Base-by-base conservation (phyloP, 2,113 vertebrate genomes). In the Ageneiosus marmoratus region DNA sequence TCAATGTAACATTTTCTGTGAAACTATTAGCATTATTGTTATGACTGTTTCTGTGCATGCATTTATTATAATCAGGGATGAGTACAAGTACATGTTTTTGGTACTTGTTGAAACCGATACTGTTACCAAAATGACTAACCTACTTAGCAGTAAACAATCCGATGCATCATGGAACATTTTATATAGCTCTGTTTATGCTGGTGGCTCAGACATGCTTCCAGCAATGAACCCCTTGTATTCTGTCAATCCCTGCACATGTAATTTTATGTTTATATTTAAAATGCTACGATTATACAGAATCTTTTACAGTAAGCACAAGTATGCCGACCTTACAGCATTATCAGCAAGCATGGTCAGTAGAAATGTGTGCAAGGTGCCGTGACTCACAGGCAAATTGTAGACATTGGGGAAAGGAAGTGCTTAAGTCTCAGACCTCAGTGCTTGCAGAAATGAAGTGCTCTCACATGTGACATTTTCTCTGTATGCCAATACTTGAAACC, bases 381-480 rank as follows among this genome's bases (percentile, higher is more conserved):
- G 41, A 46, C n/a, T n/a, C n/a, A n/a, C n/a, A n/a, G n/a, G n/a
- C n/a, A n/a, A 74, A 74, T 50, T 74, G 13, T 18, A 74, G 70
- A 51, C 48, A 27, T 9, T 2, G 18, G 16, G 10, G 5, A 53
- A 74, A 15, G n/a, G 44, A 73, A 27, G 15, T 5, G 4, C 13
- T 29, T 41, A 2, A 41, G 15, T 50, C 13, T 50, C 6, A 46
- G 24, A 24, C 37, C 67, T 24, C 37, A 70, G 22, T 27, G 69
- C 41, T 48, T 1, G 6, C 70, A 22, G 72, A 75, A 32, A 11
- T 51, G 7, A 75, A 75, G 72, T 75, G 72, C 44, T 74, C n/a
- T 27, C 24, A 27, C 27, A 6, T 12, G n/a, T 7, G 24, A 51
- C 72, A 50, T 74, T 74, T 15, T 32, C 48, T 75, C 27, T 50